Percentiles rank a stretch among this genome's conserved stretches.
These are phyloP conservation scores for Sminthurinus aureus DNA, from an alignment of 2,888 invertebrate genomes.

Conservation along the genomic window DNA sequence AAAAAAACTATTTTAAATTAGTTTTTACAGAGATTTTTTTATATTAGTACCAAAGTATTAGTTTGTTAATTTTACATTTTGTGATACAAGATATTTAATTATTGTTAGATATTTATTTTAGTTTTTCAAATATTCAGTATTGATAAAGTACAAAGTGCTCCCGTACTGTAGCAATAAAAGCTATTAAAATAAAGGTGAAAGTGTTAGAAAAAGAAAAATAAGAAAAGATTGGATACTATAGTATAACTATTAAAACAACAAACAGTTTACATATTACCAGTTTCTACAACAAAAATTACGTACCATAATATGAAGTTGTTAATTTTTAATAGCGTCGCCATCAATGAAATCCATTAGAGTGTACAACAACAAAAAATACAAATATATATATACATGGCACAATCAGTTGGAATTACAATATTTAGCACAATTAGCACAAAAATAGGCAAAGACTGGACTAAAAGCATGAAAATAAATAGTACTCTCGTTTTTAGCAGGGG, in stretches of 20 bases:
- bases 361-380: not conserved
- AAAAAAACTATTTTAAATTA: too few relatives aligned
- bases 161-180: not conserved
- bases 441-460: not conserved
- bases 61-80: too few relatives aligned
- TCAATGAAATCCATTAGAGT: not conserved
- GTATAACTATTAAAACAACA: too few relatives aligned
- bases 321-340: not conserved
- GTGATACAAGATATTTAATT: too few relatives aligned
- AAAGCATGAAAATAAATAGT: not conserved
- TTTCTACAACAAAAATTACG: not conserved
- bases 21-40: too few relatives aligned
- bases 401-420: too few relatives aligned
- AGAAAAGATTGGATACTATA: too few relatives aligned
- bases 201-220: too few relatives aligned
- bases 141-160: not conserved
- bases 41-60: too few relatives aligned
- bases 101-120: too few relatives aligned
- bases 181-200: not conserved
- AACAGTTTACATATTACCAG: not conserved
- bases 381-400: not conserved
- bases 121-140: too few relatives aligned
- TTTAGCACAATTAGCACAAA: not conserved
- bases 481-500: not conserved
- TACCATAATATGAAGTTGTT: slow-evolving; percentile 10